A percentile compares a stretch with the other conserved stretches of the same genome.
These are phyloP conservation scores for Alouatta palliata DNA, from an alignment of 2,113 vertebrate species.

Conservation along the genomic window DNA sequence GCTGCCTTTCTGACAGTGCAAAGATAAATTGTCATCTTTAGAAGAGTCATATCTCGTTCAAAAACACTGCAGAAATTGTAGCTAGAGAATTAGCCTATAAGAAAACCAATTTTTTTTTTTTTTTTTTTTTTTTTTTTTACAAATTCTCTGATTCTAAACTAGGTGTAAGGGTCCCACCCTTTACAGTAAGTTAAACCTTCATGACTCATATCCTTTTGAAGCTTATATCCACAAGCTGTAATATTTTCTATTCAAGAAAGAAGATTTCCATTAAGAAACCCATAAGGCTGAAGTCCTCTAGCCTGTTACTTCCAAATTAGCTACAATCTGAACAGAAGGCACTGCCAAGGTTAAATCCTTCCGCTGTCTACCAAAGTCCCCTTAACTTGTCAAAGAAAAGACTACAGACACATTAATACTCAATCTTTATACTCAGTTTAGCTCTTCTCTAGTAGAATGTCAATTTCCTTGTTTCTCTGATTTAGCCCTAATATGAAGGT, in stretches of 20 bases:
- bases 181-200: conserved; percentile 18
- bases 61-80: not conserved
- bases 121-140: not conserved
- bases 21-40: not conserved
- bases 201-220: not conserved
- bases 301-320: conserved; percentile 6
- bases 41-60: not conserved
- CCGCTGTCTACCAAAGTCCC: not conserved
- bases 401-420: not conserved
- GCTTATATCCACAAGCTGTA: not conserved
- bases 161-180: not conserved
- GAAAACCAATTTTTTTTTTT: not conserved
- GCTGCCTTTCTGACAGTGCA: not conserved
- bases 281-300: not conserved
- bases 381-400: conserved; percentile 20
- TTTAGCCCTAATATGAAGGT: not conserved
- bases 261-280: conserved; percentile 40
- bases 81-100: not conserved
- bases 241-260: conserved; percentile 26
- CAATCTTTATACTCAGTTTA: not conserved
- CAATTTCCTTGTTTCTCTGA: not conserved
- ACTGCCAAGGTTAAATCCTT: not conserved
- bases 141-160: conserved; percentile 36
- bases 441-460: not conserved
- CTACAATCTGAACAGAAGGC: not conserved